Base-by-base conservation (phyloP, 2,888 invertebrate genomes). In the Serrognathus titanus region DNA sequence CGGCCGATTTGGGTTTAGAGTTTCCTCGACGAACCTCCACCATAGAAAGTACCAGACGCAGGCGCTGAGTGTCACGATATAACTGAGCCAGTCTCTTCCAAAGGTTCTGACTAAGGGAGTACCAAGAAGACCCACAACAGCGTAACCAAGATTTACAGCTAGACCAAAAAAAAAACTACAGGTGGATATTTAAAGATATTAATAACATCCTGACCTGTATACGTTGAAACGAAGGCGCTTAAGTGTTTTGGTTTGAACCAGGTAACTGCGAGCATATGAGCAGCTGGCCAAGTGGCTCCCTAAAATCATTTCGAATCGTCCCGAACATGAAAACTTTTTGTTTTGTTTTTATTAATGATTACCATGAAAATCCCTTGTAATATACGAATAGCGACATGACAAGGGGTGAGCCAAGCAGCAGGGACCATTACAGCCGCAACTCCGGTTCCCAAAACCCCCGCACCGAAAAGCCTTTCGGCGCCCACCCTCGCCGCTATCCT, bases 241-340 rank as follows among this genome's bases (percentile, higher is more conserved):
- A 82, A 72, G 64, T 82, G 79, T 57, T 79, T 80, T 38, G 81
- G 80, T 69, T 82, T 81, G 62, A 82, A 82, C 83, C 83, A 83
- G 31, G 82, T 82, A 62, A 82, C 82, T 58, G 82, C 83, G 16
- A 83, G 69, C 80, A 82, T 82, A 62, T 83, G 83, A 49, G 82
- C 82, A 10, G 82, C 82, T 12, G 83, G 83, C 82, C 82, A 83
- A 9, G 81, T 82, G 10, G 82, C 82, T 40, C 82, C 82, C 83
- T 82, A 53, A 54, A 16, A 16, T 16, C 2, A 16, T 16, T 16
- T 16, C 16, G 16, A 16, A 16, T 3, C 16, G 16, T 16, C 3
- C 16, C 16, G 16, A 16, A 16, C 16, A 5, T 39, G 39, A 39
- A 39, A 39, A n/a, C 3, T 39, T n/a, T n/a, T n/a, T n/a, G n/a